A percentile compares a stretch with the other conserved stretches of the same genome.
These are phyloP conservation scores for Tetraneura akinire DNA, from an alignment of 1,140 invertebrate species.

Conservation along the genomic window DNA sequence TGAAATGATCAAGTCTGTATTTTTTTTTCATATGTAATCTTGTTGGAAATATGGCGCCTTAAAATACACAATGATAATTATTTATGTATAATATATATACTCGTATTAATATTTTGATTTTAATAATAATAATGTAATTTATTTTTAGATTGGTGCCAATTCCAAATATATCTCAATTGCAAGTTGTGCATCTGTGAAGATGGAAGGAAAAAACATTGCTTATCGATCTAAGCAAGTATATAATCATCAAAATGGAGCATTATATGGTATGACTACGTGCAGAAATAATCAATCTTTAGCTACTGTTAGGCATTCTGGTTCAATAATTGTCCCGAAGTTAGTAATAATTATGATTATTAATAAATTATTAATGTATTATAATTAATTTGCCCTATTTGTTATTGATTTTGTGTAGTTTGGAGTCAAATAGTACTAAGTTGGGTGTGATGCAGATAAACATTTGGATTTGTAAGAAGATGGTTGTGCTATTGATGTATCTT, in stretches of 20 bases:
- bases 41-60: too few relatives aligned
- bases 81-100: too few relatives aligned
- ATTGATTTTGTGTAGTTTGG: conserved; percentile 59
- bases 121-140: too few relatives aligned
- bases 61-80: too few relatives aligned
- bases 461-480: conserved; percentile 74
- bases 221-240: conserved; percentile 72
- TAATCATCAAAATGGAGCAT: conserved; percentile 63
- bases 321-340: conserved; percentile 73
- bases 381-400: conserved; percentile 58
- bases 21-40: too few relatives aligned
- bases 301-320: conserved; percentile 74
- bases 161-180: conserved; percentile 68
- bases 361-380: neutral
- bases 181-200: conserved; percentile 75
- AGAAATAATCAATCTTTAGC: conserved; percentile 78
- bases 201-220: conserved; percentile 77
- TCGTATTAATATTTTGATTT: too few relatives aligned
- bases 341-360: conserved; percentile 40
- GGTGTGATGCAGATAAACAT: conserved; percentile 66
- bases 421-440: conserved; percentile 61
- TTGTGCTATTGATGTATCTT: conserved; percentile 74
- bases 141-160: conserved; percentile 60
- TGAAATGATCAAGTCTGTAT: too few relatives aligned
- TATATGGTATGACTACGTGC: conserved; percentile 73